Conservation (phyloP, 2,797 vertebrate species). For the Scomberomorus guttatus region DNA sequence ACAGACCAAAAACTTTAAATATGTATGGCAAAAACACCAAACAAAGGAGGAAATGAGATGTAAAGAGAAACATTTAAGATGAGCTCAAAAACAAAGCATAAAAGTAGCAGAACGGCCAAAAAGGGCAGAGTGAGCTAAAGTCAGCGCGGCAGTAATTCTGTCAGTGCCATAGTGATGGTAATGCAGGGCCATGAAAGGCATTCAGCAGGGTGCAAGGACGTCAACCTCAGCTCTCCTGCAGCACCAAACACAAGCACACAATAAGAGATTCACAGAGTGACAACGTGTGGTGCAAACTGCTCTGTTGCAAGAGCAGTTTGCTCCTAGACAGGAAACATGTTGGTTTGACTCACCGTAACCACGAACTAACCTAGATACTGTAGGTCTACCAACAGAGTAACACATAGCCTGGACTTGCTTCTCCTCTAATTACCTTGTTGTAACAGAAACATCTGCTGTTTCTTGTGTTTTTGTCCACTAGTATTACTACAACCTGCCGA, state of each 20-base stretch:
- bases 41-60: background rate
- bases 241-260: slow-evolving; percentile 73
- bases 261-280: slow-evolving; percentile 55
- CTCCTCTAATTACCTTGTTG: background rate
- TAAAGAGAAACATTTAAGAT: background rate
- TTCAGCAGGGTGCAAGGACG: slow-evolving; percentile 78
- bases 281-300: slow-evolving; percentile 13
- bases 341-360: background rate
- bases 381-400: background rate
- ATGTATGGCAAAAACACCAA: slow-evolving; percentile 11
- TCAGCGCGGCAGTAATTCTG: slow-evolving; percentile 84
- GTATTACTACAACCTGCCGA: slow-evolving; percentile 4
- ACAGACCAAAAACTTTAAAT: slow-evolving; percentile 6
- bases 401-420: background rate
- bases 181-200: slow-evolving; percentile 82
- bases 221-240: slow-evolving; percentile 73
- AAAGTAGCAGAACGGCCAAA: slow-evolving; percentile 29
- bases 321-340: background rate
- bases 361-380: too few relatives aligned
- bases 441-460: background rate
- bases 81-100: slow-evolving; percentile 21
- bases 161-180: slow-evolving; percentile 87
- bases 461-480: background rate
- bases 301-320: background rate
- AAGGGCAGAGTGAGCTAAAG: slow-evolving; percentile 71